Base-by-base conservation (phyloP, 2,797 vertebrate genomes). In the Pangasius krempfi region DNA sequence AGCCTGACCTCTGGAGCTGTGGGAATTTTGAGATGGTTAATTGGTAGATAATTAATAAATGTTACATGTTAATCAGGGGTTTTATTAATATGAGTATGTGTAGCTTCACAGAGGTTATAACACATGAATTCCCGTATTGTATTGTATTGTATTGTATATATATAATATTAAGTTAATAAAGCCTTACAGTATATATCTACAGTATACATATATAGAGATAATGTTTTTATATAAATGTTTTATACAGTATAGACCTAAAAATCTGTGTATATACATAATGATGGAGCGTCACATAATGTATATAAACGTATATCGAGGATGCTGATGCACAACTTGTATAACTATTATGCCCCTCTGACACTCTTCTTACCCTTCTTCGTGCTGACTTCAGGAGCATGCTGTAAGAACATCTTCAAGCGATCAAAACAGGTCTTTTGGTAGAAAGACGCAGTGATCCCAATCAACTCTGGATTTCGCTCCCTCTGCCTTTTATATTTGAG, bases 401-500 rank as follows among this genome's bases (percentile, higher is more conserved):
- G 0, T 52, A 88, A 37, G 56, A 88, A 88, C 6, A 84, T 4
- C 9, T 73, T 72, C 1, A 87, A 4, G 3, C 25, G 87, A 0
- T 88, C 87, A 37, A 84, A 64, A 47, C 87, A 88, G 27, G 81
- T 75, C 13, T 33, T 64, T 76, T 54, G 12, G 40, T 88, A 88
- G 66, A 84, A 88, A 47, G 64, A 22, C 8, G 3, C 37, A 4
- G 7, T 22, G 2, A 0, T 33, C 50, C 20, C 80, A 20, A 75
- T 0, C 3, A 88, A 40, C 3, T 18, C 9, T 62, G 3, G 1
- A 52, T 84, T 20, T 10, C 10, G 5, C 54, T 88, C 87, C 33
- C 87, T 75, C 18, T 37, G 37, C 2, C 14, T 22, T 30, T 88
- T 88, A 18, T 78, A 68, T 16, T 6, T 13, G 0, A 54, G 0